A percentile compares a stretch with the other conserved stretches of the same genome.
Evolutionary conservation across 2,797 vertebrate genomes (phyloP).

Genomic region (Danio aesculapii): DNA sequence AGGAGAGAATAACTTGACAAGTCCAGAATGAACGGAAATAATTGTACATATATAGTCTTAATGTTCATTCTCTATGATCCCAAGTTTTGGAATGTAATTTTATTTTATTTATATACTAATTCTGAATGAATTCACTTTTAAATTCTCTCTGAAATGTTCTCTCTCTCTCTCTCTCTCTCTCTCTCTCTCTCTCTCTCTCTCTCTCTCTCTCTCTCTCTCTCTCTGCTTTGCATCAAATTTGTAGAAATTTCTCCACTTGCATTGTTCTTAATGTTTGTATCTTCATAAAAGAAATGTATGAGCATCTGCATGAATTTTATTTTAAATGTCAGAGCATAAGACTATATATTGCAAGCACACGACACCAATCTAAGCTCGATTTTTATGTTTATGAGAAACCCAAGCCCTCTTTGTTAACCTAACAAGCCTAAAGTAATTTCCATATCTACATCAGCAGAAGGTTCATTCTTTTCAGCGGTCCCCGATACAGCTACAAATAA

Average conservation of each 20-base stretch:
- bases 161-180: too few species aligned
- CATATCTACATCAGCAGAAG: conserved; percentile 67
- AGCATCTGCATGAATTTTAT: background rate
- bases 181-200: background rate
- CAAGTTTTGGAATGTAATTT: background rate
- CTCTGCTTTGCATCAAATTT: background rate
- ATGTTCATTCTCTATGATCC: background rate
- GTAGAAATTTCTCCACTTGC: background rate
- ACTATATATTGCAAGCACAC: conserved; percentile 22
- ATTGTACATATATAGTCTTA: background rate
- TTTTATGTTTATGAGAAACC: background rate
- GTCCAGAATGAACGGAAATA: background rate
- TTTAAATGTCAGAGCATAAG: conserved; percentile 44
- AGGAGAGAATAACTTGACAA: conserved; percentile 1
- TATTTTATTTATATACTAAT: background rate
- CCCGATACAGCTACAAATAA: conserved; percentile 49
- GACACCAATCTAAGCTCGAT: conserved; percentile 61
- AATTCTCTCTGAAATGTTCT: background rate
- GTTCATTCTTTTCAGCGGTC: conserved; percentile 63
- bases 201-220: background rate
- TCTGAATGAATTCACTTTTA: background rate
- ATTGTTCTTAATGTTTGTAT: background rate
- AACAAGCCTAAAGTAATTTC: conserved; percentile 64
- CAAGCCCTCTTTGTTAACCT: conserved; percentile 61
- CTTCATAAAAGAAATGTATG: background rate